Percentiles rank a stretch among this genome's conserved stretches.
Evolutionary conservation across 2,113 vertebrate genomes (phyloP).

Genomic region (Zootoca vivipara): DNA sequence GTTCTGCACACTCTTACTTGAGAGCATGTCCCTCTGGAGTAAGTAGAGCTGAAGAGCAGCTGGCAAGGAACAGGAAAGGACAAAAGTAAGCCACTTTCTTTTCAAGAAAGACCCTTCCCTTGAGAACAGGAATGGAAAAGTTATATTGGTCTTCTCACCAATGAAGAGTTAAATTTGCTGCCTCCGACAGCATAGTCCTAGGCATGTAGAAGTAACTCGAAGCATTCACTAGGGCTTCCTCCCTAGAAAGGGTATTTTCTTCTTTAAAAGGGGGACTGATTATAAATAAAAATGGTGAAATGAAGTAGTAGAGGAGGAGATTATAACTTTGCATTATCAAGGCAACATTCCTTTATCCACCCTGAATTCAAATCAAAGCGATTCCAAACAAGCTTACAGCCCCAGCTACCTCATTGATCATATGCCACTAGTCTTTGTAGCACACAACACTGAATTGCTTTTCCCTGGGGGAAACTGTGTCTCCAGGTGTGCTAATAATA

Average conservation of each 20-base stretch:
- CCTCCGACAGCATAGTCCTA: background rate
- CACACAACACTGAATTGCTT: slow-evolving; percentile 80
- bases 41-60: background rate
- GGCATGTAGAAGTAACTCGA: background rate
- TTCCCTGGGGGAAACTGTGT: slow-evolving; percentile 78
- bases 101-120: background rate
- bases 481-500: slow-evolving; percentile 88
- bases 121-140: background rate
- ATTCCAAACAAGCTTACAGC: slow-evolving; percentile 31
- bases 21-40: background rate
- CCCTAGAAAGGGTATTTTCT: background rate
- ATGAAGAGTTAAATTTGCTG: background rate
- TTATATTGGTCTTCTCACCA: background rate
- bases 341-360: slow-evolving; percentile 50
- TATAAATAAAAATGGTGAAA: background rate
- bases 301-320: background rate
- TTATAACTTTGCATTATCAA: slow-evolving; percentile 7
- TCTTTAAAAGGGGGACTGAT: background rate
- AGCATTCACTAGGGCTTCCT: background rate
- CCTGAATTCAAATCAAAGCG: slow-evolving; percentile 26
- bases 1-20: background rate
- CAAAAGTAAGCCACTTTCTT: background rate
- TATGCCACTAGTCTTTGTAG: slow-evolving; percentile 70
- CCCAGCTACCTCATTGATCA: slow-evolving; percentile 76
- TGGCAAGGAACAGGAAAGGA: background rate